phyloP scores from a whole-genome alignment of 2,797 vertebrate species.

The Stomatorhinus walkeri region DNA sequence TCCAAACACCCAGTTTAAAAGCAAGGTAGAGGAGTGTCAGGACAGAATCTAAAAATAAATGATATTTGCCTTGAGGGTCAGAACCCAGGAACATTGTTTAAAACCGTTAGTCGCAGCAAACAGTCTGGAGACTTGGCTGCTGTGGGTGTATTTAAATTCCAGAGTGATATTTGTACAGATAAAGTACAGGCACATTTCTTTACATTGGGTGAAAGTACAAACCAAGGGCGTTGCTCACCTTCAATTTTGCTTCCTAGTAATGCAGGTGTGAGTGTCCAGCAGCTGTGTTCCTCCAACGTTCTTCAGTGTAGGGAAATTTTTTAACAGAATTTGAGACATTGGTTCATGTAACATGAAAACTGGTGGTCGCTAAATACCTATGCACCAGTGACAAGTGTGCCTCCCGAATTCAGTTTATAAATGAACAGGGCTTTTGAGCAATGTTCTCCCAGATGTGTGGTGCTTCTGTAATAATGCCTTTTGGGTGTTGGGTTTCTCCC shows the following conservation, averaged over 20 bases:
- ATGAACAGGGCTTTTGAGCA: background rate
- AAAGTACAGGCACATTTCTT: background rate
- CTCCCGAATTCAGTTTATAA: background rate
- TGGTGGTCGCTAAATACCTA: background rate
- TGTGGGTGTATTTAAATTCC: background rate
- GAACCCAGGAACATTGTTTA: background rate
- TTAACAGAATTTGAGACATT: background rate
- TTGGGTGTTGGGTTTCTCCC: background rate
- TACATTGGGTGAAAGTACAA: background rate
- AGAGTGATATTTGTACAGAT: background rate
- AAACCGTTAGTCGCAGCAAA: background rate
- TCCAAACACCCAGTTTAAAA: background rate
- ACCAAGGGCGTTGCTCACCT: background rate
- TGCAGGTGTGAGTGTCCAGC: background rate
- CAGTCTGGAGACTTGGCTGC: background rate
- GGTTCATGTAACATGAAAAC: background rate
- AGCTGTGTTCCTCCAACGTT: background rate
- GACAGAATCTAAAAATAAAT: background rate
- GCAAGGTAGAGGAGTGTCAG: background rate
- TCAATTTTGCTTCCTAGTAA: background rate
- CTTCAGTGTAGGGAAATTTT: background rate
- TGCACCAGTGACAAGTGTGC: background rate
- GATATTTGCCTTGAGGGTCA: constrained; percentile 15
- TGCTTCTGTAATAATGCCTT: background rate
- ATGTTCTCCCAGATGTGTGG: background rate